Evolutionary conservation across 1,140 invertebrate species (phyloP).

Genomic region (Cyclargus thomasi): DNA sequence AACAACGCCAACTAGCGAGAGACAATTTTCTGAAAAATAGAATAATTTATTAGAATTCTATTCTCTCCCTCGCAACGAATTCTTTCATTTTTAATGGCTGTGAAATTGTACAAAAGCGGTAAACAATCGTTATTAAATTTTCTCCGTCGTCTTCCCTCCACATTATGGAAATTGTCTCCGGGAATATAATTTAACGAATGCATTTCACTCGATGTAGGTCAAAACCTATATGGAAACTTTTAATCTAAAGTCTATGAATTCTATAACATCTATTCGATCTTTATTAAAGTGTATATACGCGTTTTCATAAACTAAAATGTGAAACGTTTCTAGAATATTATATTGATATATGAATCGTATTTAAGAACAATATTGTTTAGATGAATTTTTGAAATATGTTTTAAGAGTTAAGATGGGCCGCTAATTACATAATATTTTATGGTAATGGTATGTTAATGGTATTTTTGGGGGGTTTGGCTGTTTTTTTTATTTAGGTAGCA

Average conservation of each 20-base stretch:
- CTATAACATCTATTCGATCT: too few relatives aligned
- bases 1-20: neutral
- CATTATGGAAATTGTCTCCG: conserved; percentile 27
- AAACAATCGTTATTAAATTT: conserved; percentile 72
- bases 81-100: conserved; percentile 43
- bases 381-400: too few relatives aligned
- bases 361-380: too few relatives aligned
- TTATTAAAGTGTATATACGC: too few relatives aligned
- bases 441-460: too few relatives aligned
- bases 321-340: too few relatives aligned
- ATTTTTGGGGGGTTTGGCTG: too few relatives aligned
- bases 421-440: too few relatives aligned
- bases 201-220: conserved; percentile 5
- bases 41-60: conserved; percentile 17
- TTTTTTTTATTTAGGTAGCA: too few relatives aligned
- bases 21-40: conserved; percentile 18
- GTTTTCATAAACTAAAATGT: too few relatives aligned
- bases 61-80: conserved; percentile 44
- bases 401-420: too few relatives aligned
- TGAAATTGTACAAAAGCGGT: conserved; percentile 58
- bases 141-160: conserved; percentile 54
- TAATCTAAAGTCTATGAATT: conserved; percentile 8
- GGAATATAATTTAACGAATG: conserved; percentile 8
- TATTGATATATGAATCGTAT: too few relatives aligned
- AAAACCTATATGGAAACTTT: neutral